Evolutionary conservation across 2,113 vertebrate genomes (phyloP).

Genomic region (Platichthys flesus): DNA sequence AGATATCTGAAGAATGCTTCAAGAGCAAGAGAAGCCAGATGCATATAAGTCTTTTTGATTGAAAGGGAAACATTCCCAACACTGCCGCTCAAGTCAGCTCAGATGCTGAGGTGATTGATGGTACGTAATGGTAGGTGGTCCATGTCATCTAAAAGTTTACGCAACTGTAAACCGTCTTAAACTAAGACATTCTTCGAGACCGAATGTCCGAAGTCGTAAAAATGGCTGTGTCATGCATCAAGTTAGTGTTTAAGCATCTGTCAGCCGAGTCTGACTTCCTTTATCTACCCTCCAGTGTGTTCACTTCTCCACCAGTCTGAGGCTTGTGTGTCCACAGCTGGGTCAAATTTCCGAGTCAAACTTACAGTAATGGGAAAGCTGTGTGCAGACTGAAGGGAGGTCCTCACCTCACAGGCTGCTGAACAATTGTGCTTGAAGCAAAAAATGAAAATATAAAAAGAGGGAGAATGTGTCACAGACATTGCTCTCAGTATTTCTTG

Average conservation of each 20-base stretch:
- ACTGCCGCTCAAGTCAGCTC: neutral
- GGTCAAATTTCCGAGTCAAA: neutral
- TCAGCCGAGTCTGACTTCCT: neutral
- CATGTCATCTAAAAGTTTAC: neutral
- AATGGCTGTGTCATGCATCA: neutral
- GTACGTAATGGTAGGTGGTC: neutral
- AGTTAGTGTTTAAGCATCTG: neutral
- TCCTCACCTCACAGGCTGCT: constrained; percentile 5
- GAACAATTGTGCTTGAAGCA: neutral
- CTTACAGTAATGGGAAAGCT: neutral
- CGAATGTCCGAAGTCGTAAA: neutral
- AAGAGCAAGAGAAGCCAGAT: neutral
- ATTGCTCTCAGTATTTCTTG: neutral
- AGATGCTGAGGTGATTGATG: neutral
- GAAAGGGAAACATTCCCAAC: neutral
- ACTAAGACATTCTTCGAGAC: neutral
- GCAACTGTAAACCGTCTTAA: neutral
- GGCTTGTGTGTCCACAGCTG: constrained; percentile 2
- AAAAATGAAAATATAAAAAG: neutral
- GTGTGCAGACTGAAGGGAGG: constrained; percentile 3
- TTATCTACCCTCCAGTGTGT: neutral
- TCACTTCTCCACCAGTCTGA: neutral
- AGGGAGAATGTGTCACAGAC: neutral
- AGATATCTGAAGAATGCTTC: neutral
- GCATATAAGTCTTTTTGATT: neutral